Base-by-base conservation (phyloP, 2,888 invertebrate species). In the Cerastis rubricosa region DNA sequence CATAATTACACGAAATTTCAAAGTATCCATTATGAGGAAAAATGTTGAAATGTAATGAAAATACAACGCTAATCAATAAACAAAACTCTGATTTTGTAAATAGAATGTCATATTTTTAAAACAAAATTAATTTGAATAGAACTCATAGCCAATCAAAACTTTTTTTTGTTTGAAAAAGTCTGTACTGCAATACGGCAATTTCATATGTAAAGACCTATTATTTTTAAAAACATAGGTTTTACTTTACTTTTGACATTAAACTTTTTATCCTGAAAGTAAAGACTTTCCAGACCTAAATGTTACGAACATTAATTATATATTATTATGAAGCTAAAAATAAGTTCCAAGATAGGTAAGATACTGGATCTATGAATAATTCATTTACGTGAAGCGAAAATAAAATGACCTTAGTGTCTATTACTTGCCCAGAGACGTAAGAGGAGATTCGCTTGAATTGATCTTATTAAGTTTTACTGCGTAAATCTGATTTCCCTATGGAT, bases 401-500 rank as follows among this genome's bases (percentile, higher is more conserved):
- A 22, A 45, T 45, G 35, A 68, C 11, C 6, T 40, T 7, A 11
- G 0, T 43, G 6, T 35, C 1, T 4, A 29, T 29, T 59, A n/a
- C 29, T 19, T 49, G 45, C 25, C n/a, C 0, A 19, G n/a, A 67
- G 17, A 6, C 43, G 29, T 43, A 49, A 54, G 11, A 51, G 3
- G 17, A 22, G 9, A 61, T 68, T 79, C 17, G 25, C 25, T 51
- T 63, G n/a, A 61, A 35, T 22, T 35, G 5, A 80, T 70, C 71
- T 19, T 40, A 80, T 63, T 47, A 71, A 25, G n/a, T 80, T 71
- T 54, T 40, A 40, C 29, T 64, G 3, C 5, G n/a, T 45, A 19
- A 29, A 80, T 54, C 29, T 64, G 19, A 77, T 78, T 78, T 78
- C 64, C 81, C 81, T 22, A 17, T 17, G 63, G 78, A 81, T 49